Evolutionary conservation across 2,888 invertebrate genomes (phyloP).

Genomic region (Aphodius sticticus): DNA sequence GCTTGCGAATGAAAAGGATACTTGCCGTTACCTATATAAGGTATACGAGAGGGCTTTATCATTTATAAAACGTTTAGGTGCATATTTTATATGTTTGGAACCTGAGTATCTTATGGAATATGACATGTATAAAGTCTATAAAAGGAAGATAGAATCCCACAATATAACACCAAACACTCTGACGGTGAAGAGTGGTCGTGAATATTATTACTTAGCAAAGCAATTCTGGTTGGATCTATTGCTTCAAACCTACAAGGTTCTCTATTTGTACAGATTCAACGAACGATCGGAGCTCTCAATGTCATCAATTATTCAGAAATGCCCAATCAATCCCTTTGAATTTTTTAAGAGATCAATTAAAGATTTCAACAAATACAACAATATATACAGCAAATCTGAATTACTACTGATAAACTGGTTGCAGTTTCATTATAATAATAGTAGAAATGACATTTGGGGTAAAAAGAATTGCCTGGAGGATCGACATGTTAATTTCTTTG

Average conservation of each 20-base stretch:
- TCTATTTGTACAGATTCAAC: constrained; percentile 51
- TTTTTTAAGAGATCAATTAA: constrained; percentile 17
- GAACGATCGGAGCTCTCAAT: not conserved
- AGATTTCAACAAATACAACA: constrained; percentile 10
- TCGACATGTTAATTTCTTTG: constrained; percentile 57
- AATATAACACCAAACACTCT: constrained; percentile 16
- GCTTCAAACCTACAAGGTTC: constrained; percentile 68
- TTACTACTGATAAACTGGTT: constrained; percentile 59
- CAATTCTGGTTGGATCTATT: constrained; percentile 70
- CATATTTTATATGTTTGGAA: constrained; percentile 56
- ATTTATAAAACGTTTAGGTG: constrained; percentile 55
- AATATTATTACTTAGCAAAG: constrained; percentile 52
- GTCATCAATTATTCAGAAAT: not conserved
- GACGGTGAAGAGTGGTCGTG: constrained; percentile 9
- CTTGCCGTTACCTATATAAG: constrained; percentile 41
- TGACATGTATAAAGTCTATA: constrained; percentile 52
- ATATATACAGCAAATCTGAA: constrained; percentile 47
- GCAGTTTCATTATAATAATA: constrained; percentile 54
- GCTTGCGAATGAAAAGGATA: not conserved
- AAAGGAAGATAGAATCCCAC: constrained; percentile 41
- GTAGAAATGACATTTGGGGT: constrained; percentile 44
- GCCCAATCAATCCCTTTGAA: not conserved
- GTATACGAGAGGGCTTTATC: constrained; percentile 53
- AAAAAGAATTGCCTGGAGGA: not conserved
- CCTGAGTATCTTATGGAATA: constrained; percentile 58